phyloP scores from a whole-genome alignment of 2,113 vertebrate species.

The Centropus unirufus region DNA sequence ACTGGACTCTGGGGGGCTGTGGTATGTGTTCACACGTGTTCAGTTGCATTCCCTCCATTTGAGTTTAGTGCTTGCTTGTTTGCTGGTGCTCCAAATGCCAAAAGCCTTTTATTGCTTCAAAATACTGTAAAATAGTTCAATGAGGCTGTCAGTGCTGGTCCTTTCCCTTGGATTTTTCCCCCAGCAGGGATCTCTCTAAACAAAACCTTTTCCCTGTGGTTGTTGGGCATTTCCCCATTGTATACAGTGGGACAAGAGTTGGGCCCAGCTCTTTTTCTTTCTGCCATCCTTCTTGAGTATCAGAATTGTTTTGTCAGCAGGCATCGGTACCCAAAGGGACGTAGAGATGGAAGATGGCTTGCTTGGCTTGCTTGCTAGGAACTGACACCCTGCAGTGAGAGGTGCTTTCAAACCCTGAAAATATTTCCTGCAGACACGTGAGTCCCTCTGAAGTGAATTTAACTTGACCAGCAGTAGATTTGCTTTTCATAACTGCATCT shows the following conservation, averaged over 20 bases:
- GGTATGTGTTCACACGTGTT: not conserved
- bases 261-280: not conserved
- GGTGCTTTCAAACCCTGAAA: not conserved
- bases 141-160: not conserved
- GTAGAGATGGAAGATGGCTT: not conserved
- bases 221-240: not conserved
- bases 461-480: not conserved
- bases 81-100: not conserved
- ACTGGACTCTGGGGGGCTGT: not conserved
- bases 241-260: not conserved
- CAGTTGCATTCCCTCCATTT: not conserved
- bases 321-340: not conserved
- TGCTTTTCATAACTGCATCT: not conserved
- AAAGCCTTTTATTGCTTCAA: not conserved
- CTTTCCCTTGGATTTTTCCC: not conserved
- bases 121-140: not conserved
- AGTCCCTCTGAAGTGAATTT: not conserved
- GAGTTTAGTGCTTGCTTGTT: not conserved
- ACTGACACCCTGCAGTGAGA: not conserved
- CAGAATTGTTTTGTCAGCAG: not conserved
- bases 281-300: not conserved
- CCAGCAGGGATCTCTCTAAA: not conserved
- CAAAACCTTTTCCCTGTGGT: not conserved
- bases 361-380: not conserved
- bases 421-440: not conserved